phyloP scores from a whole-genome alignment of 2,113 vertebrate genomes.

The Cromileptes altivelis region DNA sequence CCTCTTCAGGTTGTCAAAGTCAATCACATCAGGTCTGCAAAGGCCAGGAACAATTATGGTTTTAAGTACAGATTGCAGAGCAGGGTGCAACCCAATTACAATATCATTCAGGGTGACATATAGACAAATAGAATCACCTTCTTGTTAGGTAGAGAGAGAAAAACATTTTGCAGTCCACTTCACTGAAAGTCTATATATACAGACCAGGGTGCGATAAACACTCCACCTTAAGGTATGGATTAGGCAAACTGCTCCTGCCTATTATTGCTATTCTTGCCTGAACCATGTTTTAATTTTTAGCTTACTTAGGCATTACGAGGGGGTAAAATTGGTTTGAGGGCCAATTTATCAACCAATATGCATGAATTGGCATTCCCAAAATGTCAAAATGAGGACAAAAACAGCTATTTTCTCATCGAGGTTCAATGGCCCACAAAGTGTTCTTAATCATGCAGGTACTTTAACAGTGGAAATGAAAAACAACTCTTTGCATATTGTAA shows the following conservation, averaged over 20 bases:
- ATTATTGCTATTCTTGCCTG: slow-evolving; percentile 8
- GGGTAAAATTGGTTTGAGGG: background rate
- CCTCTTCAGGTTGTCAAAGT: slow-evolving; percentile 92
- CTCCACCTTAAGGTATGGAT: background rate
- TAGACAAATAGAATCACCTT: background rate
- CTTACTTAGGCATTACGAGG: background rate
- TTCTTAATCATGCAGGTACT: background rate
- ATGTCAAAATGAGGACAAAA: background rate
- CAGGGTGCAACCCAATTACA: background rate
- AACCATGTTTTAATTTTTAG: slow-evolving; percentile 16
- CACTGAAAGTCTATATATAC: background rate
- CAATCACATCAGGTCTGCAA: slow-evolving; percentile 90
- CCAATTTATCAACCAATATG: background rate
- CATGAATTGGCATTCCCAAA: background rate
- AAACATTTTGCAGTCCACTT: background rate
- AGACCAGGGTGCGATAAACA: slow-evolving; percentile 13
- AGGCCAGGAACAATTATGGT: slow-evolving; percentile 21
- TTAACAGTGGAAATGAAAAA: background rate
- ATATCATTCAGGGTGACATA: background rate
- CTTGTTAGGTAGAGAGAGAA: background rate
- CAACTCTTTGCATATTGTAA: background rate
- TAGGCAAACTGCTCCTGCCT: slow-evolving; percentile 3
- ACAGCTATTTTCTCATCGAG: background rate
- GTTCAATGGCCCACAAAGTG: background rate
- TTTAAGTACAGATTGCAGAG: slow-evolving; percentile 17